Base-by-base conservation (phyloP, 2,888 invertebrate species). In the Thyatira batis region DNA sequence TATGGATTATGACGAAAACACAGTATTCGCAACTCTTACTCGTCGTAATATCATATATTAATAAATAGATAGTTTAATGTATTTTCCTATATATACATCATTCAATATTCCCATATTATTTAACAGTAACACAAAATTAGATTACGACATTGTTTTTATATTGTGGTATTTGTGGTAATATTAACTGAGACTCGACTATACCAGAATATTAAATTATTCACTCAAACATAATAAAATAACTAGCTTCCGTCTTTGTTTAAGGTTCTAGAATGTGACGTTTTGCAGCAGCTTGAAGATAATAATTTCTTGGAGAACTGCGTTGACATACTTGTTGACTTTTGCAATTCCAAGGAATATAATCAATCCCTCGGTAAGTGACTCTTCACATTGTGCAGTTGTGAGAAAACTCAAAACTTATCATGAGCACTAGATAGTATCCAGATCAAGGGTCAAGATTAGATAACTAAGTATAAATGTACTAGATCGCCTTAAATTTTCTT, bases 311-410 rank as follows among this genome's bases (percentile, higher is more conserved):
- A 88, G 50, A 80, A 74, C 51, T 84, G 84, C 65, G 66, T 90
- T 50, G 82, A 88, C 49, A 78, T 87, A 52, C 75, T 91, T 3
- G 76, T 88, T n/a, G 82, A 83, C 30, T 91, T 88, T 65, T 85
- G 82, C 60, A 84, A 84, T 53, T 69, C 71, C 21, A 84, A 78
- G 50, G 78, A 83, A 49, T 80, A 80, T 57, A 73, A 76, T 54
- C 77, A 65, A 61, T 66, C 58, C 57, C 70, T 89, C 45, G 85
- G 91, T 90, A 65, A 82, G 87, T 77, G 33, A 49, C 45, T 6
- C 13, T 50, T 45, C 48, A 50, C 45, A 17, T 43, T 28, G 25
- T 17, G 20, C 27, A 43, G 25, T 17, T 48, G 10, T 48, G 8
- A 48, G 48, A 48, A 13, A 50, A 43, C 6, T 27, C 33, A 13